Base-by-base conservation (phyloP, 2,888 invertebrate genomes). In the Pachliopta kotzebuea region DNA sequence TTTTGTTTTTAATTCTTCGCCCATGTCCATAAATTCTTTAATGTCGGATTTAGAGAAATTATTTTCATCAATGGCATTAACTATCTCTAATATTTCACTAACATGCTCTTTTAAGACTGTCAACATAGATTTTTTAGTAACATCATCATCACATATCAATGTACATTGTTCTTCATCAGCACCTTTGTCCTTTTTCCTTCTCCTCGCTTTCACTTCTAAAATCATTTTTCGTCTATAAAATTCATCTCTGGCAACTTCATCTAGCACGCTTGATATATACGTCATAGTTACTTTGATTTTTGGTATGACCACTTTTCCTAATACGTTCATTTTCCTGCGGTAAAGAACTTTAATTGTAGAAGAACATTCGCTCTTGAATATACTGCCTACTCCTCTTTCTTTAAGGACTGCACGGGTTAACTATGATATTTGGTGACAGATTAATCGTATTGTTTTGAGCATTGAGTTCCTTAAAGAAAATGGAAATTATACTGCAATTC, bases 241-340 rank as follows among this genome's bases (percentile, higher is more conserved):
- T 61, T 82, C 81, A 67, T 84, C 81, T 68, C 81, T 72, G 2
- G 70, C 76, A 21, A 74, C 60, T 60, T 83, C 82, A 70, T 85
- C 80, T 14, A 84, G 61, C 66, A 79, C 80, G 18, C 68, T 52
- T 6, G 72, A 0, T 37, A 83, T 79, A 58, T 80, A 81, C 1
- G 53, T 37, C n/a, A 79, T 73, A 0, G 78, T 79, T 0, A 61
- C 61, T 56, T 72, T 67, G 7, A 75, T 76, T 69, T 73, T 75
- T 55, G 82, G 83, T 67, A 81, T 71, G 4, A 81, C 70, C 2
- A 81, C 70, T 70, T 76, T 83, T 50, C 68, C 69, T 31, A 82
- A 65, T 2, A 79, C 76, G 61, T 81, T 83, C 68, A 72, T 57
- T 60, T 75, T 73, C 74, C 83, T 81, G 77, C 57, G 57, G 45